Evolutionary conservation across 37 sponge, comb jelly and placozoan genomes (phyloP), one percentile per base, ranked within the genome.

Genomic region (Chondrilla cf. caribensis): DNA sequence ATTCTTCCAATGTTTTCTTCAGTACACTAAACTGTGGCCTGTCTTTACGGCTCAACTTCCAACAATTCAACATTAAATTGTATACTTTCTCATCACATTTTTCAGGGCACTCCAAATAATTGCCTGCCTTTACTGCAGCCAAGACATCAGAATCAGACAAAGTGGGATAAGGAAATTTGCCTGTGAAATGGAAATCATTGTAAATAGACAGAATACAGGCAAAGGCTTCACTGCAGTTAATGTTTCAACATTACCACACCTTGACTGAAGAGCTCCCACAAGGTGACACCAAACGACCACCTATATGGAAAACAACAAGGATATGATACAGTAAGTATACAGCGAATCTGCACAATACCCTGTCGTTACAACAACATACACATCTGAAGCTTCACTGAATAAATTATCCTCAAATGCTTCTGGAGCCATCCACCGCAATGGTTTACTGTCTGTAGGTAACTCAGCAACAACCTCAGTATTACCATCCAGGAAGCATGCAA

Each of bases 401-500:
- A 42, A 2, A 39, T 73, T 24, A 15, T 73, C 15, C 43, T 73
- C 76, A 73, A 73, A 73, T 15, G 76, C 76, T 39, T 73, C 76
- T 18, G 76, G 76, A 25, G 76, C 17, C 76, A 73, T 73, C 76
- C 76, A 73, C 24, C 76, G 76, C n/a, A 73, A 37, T 18, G 76
- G 76, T 37, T 73, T 73, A 25, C 44, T n/a, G 38, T 73, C 42
- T 24, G 41, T 39, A 17, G 76, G 76, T 8, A 73, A 43, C 24
- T 39, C 44, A n/a, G 31, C 76, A 40, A 42, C 44, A 39, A 73
- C 41, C 38, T 73, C 39, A 19, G 31, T 1, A 2, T 42, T 37
- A 24, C 76, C 42, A 43, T 73, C 42, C 41, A 73, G 3, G 19
- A 24, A 24, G 25, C 76, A 73, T 19, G 76, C 76, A 73, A 73